A percentile compares a stretch with the other conserved stretches of the same genome.
Conservation (phyloP, 2,888 invertebrate species). For the Andricus curvator region DNA sequence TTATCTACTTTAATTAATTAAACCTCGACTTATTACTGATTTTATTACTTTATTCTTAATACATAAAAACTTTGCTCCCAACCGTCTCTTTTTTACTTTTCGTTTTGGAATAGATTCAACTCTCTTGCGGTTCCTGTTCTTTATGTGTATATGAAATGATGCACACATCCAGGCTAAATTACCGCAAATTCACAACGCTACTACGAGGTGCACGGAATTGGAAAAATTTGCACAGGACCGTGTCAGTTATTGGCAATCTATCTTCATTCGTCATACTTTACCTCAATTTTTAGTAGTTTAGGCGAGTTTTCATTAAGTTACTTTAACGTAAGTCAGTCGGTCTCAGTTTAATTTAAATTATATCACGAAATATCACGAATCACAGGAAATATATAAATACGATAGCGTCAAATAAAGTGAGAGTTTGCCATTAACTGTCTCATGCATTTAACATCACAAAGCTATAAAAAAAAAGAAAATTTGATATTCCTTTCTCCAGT, state of each 20-base stretch:
- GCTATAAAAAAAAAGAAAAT: not conserved
- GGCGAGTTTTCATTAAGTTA: not conserved
- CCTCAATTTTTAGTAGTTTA: not conserved
- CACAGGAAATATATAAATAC: not conserved
- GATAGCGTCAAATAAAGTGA: not conserved
- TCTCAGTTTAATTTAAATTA: constrained; percentile 17
- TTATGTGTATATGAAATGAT: constrained; percentile 42
- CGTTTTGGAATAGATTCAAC: constrained; percentile 58
- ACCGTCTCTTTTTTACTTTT: constrained; percentile 52
- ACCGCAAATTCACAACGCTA: not conserved
- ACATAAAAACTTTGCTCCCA: constrained; percentile 55
- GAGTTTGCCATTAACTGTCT: not conserved
- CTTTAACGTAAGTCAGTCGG: not conserved
- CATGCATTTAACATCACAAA: not conserved
- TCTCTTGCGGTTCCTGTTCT: constrained; percentile 55
- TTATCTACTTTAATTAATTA: constrained; percentile 77
- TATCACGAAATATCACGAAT: constrained; percentile 24
- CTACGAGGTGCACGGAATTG: constrained; percentile 3
- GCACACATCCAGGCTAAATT: not conserved
- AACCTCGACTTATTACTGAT: constrained; percentile 73
- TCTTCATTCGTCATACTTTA: not conserved
- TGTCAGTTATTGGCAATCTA: constrained; percentile 22
- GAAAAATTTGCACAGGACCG: not conserved
- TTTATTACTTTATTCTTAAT: constrained; percentile 66
- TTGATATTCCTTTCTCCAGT: constrained; percentile 14